Conservation (phyloP, 2,797 vertebrate genomes). For the Mormyrus hasselquistii region DNA sequence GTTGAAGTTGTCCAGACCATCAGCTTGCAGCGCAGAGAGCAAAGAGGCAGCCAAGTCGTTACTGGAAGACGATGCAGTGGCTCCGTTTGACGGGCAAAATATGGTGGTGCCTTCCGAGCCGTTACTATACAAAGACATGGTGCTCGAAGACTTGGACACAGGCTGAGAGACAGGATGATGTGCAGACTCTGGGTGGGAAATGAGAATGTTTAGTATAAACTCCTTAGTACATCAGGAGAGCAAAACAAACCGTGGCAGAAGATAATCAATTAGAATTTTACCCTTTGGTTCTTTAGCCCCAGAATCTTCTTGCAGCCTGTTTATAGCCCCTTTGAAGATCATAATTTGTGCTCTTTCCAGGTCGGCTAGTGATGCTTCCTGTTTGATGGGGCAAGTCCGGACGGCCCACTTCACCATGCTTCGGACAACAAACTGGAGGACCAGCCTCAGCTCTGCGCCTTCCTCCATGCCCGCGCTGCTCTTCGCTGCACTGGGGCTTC, state of each 20-base stretch:
- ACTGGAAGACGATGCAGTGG: conserved; percentile 65
- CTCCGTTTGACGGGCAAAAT: conserved; percentile 67
- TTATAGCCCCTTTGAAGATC: conserved; percentile 68
- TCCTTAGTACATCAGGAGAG: neutral
- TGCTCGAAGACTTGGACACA: conserved; percentile 71
- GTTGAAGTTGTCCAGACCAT: conserved; percentile 66
- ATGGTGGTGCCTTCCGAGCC: conserved; percentile 66
- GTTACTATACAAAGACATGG: conserved; percentile 66
- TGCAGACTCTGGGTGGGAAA: conserved; percentile 46
- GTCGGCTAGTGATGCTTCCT: conserved; percentile 60
- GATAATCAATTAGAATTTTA: conserved; percentile 31
- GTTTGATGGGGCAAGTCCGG: conserved; percentile 68
- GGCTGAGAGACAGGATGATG: conserved; percentile 54
- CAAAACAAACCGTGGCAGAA: neutral
- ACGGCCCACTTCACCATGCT: conserved; percentile 77
- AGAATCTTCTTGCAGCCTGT: conserved; percentile 56
- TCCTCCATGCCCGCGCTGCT: conserved; percentile 49
- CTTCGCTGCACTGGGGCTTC: conserved; percentile 45
- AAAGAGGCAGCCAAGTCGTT: conserved; percentile 67
- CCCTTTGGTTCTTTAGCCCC: conserved; percentile 55
- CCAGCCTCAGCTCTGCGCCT: conserved; percentile 58
- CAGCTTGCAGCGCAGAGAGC: conserved; percentile 58
- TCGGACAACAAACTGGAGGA: conserved; percentile 70
- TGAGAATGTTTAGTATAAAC: neutral
- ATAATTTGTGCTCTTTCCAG: conserved; percentile 72